Percentiles rank a stretch among this genome's conserved stretches.
These are phyloP conservation scores for Manis javanica DNA, from an alignment of 2,797 vertebrate genomes.

Conservation along the genomic window DNA sequence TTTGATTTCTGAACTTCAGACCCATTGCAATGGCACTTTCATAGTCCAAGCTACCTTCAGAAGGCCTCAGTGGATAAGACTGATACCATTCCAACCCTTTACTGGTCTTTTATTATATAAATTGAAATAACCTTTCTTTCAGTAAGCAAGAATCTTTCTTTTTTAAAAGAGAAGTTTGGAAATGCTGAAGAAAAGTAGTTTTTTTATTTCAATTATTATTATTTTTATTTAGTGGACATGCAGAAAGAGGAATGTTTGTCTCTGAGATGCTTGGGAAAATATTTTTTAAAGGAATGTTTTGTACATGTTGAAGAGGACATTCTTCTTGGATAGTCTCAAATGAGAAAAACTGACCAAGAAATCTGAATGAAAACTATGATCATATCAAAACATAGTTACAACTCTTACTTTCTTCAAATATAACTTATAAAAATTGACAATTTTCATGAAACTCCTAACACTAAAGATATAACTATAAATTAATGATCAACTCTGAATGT, in stretches of 20 bases:
- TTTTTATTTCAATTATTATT: background rate
- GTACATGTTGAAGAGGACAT: background rate
- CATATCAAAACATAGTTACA: background rate
- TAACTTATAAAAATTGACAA: background rate
- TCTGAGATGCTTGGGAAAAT: rapidly evolving
- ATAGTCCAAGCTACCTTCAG: too few relatives aligned
- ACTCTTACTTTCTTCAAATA: background rate
- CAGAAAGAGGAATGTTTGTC: background rate
- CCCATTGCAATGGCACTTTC: background rate
- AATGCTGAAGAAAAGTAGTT: background rate
- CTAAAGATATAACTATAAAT: background rate
- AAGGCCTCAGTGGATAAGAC: background rate
- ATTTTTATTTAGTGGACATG: background rate
- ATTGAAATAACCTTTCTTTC: background rate
- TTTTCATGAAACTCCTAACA: background rate
- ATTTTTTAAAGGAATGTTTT: background rate
- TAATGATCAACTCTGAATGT: background rate
- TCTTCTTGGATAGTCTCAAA: background rate
- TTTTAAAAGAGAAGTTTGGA: background rate
- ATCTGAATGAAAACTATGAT: background rate
- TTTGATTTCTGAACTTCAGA: background rate
- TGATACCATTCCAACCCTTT: background rate
- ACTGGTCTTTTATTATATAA: background rate
- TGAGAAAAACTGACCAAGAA: background rate
- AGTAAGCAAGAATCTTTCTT: background rate